These are phyloP conservation scores for Microcebus ravelobensis DNA, from an alignment of 2,113 vertebrate genomes.

Conservation along the genomic window DNA sequence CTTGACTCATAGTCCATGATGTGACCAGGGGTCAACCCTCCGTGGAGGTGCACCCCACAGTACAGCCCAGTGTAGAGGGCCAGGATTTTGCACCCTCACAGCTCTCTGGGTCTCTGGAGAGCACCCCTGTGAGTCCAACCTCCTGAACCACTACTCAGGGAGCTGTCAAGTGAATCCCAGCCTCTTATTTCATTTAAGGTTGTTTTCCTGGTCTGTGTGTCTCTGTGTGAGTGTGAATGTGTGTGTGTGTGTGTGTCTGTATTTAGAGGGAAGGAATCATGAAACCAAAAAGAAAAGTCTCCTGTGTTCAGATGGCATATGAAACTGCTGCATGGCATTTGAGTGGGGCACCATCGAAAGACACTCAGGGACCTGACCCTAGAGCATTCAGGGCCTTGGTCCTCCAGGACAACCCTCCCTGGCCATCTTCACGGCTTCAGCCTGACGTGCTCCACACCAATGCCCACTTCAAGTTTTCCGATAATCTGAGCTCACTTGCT, in stretches of 20 bases:
- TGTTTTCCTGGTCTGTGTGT: too few relatives aligned
- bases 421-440: not conserved
- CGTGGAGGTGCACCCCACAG: rapidly evolving
- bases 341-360: too few relatives aligned
- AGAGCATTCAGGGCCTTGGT: not conserved
- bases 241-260: too few relatives aligned
- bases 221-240: too few relatives aligned
- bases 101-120: not conserved
- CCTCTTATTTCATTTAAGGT: too few relatives aligned
- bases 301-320: too few relatives aligned
- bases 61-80: not conserved
- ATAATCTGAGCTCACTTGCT: not conserved
- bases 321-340: too few relatives aligned
- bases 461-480: not conserved
- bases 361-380: not conserved
- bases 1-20: too few relatives aligned
- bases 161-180: not conserved
- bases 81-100: not conserved
- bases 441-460: not conserved
- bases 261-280: too few relatives aligned
- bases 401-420: not conserved
- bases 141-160: not conserved
- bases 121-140: not conserved
- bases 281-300: too few relatives aligned
- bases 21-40: rapidly evolving